Percentiles rank a stretch among this genome's conserved stretches.
phyloP scores from a whole-genome alignment of 2,888 invertebrate species.

The Mycalesis mineus region DNA sequence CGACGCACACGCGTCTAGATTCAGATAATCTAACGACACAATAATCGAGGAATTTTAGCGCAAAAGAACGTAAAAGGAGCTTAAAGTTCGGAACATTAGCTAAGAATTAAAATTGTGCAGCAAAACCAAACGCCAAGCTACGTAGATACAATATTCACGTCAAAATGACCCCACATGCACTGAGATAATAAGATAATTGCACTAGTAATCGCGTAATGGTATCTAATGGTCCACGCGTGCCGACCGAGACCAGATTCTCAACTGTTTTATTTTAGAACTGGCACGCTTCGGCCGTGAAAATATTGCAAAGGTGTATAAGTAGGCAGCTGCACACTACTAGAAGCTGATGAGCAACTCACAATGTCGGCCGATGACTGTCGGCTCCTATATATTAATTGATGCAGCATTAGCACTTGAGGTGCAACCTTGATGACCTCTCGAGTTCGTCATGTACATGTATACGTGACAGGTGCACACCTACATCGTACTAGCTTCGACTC shows the following conservation, averaged over 20 bases:
- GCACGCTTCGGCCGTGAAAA: conserved; percentile 66
- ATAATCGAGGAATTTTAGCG: no score
- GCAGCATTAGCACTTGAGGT: conserved; percentile 11
- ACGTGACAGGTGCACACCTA: no score
- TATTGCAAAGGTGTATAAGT: conserved; percentile 51
- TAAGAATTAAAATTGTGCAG: no score
- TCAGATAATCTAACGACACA: no score
- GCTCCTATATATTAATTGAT: conserved; percentile 19
- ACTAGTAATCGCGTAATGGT: conserved; percentile 45
- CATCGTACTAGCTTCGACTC: no score
- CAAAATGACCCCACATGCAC: conserved; percentile 17
- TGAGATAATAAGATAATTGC: conserved; percentile 40
- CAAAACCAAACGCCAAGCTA: no score
- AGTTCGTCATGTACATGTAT: no score
- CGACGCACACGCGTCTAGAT: no score
- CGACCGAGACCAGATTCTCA: conserved; percentile 58
- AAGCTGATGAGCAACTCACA: conserved; percentile 51
- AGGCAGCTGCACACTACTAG: conserved; percentile 43
- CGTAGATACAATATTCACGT: background rate
- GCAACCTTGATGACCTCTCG: background rate
- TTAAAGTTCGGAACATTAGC: no score
- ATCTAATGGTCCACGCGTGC: conserved; percentile 47
- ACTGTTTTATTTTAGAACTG: conserved; percentile 75
- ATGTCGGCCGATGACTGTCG: conserved; percentile 61
- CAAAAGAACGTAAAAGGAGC: no score